A percentile compares a stretch with the other conserved stretches of the same genome.
These are phyloP conservation scores for Eumaeus atala DNA, from an alignment of 1,140 invertebrate species.

Conservation along the genomic window DNA sequence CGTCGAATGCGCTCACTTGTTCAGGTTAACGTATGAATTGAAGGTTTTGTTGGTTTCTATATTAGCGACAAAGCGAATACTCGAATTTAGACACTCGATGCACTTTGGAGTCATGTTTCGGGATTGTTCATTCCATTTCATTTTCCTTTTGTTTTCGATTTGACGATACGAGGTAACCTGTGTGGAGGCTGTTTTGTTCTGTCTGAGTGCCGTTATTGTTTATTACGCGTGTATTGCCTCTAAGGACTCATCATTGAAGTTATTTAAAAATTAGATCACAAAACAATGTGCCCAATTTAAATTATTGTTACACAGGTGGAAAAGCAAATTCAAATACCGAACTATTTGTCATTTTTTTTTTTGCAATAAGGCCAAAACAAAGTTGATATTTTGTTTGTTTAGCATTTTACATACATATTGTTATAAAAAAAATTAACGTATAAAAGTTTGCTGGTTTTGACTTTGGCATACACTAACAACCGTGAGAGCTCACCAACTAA, in stretches of 20 bases:
- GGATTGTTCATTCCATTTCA: conserved; percentile 47
- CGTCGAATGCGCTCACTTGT: conserved; percentile 25
- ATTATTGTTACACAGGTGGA: too few species aligned
- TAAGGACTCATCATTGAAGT: conserved; percentile 30
- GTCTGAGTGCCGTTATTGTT: conserved; percentile 48
- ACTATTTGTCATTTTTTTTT: too few species aligned
- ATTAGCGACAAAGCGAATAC: conserved; percentile 45
- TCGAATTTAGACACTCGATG: conserved; percentile 53
- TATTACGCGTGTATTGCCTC: conserved; percentile 31
- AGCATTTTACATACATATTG: too few species aligned
- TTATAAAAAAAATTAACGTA: too few species aligned
- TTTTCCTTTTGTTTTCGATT: conserved; percentile 51
- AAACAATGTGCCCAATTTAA: neutral
- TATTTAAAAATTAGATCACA: conserved; percentile 28
- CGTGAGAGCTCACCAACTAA: too few species aligned
- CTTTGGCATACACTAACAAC: too few species aligned
- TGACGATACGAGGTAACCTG: conserved; percentile 32
- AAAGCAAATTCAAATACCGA: too few species aligned
- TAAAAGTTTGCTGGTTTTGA: too few species aligned
- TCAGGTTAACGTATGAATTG: conserved; percentile 29
- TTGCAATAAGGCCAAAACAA: too few species aligned
- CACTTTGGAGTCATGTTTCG: conserved; percentile 47
- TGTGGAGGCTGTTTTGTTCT: conserved; percentile 45
- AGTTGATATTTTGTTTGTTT: too few species aligned
- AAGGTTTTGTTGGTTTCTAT: conserved; percentile 34